phyloP scores from a whole-genome alignment of 2,888 invertebrate species.

The Pseudococcus longispinus region DNA sequence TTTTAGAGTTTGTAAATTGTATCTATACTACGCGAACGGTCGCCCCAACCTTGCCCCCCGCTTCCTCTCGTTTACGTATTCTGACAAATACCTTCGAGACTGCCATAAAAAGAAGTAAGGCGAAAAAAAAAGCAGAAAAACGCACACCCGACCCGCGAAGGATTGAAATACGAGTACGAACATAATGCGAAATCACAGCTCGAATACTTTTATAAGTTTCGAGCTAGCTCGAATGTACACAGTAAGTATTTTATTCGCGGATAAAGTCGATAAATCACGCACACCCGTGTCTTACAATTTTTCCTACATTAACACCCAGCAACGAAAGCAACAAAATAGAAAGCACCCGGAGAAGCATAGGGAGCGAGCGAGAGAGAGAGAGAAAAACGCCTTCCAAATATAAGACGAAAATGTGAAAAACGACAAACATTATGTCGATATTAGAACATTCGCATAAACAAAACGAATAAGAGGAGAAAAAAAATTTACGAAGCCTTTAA shows the following conservation, averaged over 20 bases:
- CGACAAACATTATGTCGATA: constrained; percentile 42
- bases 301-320: constrained; percentile 19
- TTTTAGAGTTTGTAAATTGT: constrained; percentile 31
- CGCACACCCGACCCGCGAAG: neutral
- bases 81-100: constrained; percentile 30
- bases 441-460: constrained; percentile 39
- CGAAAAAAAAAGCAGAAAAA: neutral
- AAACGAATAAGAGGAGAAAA: constrained; percentile 24
- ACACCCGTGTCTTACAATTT: constrained; percentile 19
- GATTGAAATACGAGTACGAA: constrained; percentile 4
- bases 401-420: constrained; percentile 30
- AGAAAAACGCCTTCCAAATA: neutral
- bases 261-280: constrained; percentile 43
- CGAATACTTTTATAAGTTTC: constrained; percentile 19
- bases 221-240: constrained; percentile 9
- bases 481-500: constrained; percentile 43
- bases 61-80: neutral
- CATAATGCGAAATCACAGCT: neutral
- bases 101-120: neutral
- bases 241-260: constrained; percentile 38
- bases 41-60: neutral
- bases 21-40: neutral
- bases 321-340: neutral
- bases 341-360: too few relatives aligned
- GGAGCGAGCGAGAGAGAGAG: neutral